These are phyloP conservation scores for Clitarchus hookeri DNA, from an alignment of 2,888 invertebrate genomes.

Conservation along the genomic window DNA sequence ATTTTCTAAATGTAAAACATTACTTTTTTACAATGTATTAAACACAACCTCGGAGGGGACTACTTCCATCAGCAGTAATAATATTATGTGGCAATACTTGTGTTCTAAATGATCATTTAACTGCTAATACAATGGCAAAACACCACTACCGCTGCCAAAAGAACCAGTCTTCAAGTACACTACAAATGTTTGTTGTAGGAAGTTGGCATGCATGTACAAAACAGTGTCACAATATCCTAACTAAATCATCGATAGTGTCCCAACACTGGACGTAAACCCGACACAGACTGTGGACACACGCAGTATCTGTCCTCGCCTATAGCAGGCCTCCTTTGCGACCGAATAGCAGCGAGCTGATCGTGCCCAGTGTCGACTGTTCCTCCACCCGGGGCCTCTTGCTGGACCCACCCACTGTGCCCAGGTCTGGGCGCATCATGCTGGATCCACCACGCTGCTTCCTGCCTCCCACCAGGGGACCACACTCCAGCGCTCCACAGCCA, in stretches of 20 bases:
- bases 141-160: no score
- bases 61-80: no score
- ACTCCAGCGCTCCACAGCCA: constrained; percentile 47
- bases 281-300: background rate
- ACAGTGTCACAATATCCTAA: background rate
- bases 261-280: background rate
- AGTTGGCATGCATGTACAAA: no score
- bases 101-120: no score
- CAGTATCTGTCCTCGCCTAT: constrained; percentile 51
- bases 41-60: no score
- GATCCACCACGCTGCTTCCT: constrained; percentile 28
- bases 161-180: no score
- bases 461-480: constrained; percentile 57
- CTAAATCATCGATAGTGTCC: background rate
- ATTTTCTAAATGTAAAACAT: background rate
- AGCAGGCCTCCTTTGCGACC: constrained; percentile 85
- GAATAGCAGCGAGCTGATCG: constrained; percentile 78
- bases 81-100: no score
- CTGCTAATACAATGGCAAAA: no score
- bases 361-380: constrained; percentile 61
- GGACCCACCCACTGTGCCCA: constrained; percentile 50
- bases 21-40: no score
- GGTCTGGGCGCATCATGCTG: constrained; percentile 49
- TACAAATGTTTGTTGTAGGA: no score
- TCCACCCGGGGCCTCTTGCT: constrained; percentile 22